Evolutionary conservation across 2,113 vertebrate genomes (phyloP), one percentile per base, ranked within the genome.

Genomic region (Geococcyx californianus): DNA sequence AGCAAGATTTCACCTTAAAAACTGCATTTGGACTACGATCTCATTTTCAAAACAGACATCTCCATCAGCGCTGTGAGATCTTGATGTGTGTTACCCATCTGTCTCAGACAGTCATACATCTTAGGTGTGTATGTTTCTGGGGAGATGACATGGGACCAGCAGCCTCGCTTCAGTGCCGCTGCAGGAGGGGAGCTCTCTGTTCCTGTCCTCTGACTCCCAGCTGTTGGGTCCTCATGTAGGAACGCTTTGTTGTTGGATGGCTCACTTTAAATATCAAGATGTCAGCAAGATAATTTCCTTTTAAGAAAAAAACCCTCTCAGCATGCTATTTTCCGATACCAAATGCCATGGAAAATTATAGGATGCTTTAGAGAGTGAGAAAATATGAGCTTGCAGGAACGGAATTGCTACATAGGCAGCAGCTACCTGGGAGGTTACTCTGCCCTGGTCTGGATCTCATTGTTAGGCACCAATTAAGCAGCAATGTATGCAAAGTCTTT

Each of bases 221-320:
- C 28, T 70, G 9, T 3, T 25, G 12, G 6, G 12, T 89, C 49
- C 18, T 74, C 20, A 9, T 29, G 36, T 38, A 81, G 42, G 20
- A 77, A 51, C 1, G 3, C 10, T 13, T 52, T 77, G 28, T 56
- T 34, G 31, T 70, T 1, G 0, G 29, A 40, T 1, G 1, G 26
- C 7, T 83, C 18, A 34, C 28, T 90, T 58, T 34, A 73, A 88
- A 92, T 72, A 25, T 55, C 63, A 69, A 33, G 36, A 49, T 2
- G 0, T 36, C 55, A 74, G 29, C 3, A 63, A 70, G 25, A 49
- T 38, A 4, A 47, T 51, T 86, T 64, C 14, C 11, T 77, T 73
- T 10, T 9, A 45, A 47, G 56, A 51, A 44, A 44, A n/a, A 56
- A 29, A 64, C 8, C 24, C 7, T 16, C 15, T 78, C 20, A 25